Evolutionary conservation across 2,113 vertebrate genomes (phyloP).

Genomic region (Anthoscopus minutus): DNA sequence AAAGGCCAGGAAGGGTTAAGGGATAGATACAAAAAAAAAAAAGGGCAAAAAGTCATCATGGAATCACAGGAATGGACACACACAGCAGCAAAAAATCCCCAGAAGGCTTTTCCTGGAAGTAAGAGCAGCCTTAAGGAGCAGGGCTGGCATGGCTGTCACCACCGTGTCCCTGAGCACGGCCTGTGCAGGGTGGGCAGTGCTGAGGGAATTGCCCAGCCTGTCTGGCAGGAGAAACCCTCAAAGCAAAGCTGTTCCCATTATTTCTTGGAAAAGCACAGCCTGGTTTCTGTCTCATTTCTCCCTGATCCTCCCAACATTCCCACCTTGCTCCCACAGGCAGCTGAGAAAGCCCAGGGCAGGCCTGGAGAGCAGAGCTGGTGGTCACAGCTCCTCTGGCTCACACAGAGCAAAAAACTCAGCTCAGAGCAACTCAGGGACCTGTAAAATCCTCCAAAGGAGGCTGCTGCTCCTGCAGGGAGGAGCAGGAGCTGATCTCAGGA

Average conservation of each 20-base stretch:
- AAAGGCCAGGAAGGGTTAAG: neutral
- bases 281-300: neutral
- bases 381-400: neutral
- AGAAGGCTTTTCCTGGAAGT: neutral
- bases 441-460: neutral
- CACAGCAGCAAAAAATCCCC: neutral
- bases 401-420: neutral
- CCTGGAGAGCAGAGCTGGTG: neutral
- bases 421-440: neutral
- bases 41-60: neutral
- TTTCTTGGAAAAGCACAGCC: neutral
- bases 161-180: neutral
- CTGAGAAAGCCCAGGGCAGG: neutral
- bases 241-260: neutral
- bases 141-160: neutral
- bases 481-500: neutral
- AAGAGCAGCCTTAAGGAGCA: neutral
- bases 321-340: rapidly evolving
- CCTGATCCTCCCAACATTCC: neutral
- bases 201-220: neutral
- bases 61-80: neutral
- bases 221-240: neutral
- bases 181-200: neutral
- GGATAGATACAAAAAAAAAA: no score
- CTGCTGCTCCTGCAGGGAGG: neutral